Base-by-base conservation (phyloP, 2,888 invertebrate species). In the Amblyteles armatorius region DNA sequence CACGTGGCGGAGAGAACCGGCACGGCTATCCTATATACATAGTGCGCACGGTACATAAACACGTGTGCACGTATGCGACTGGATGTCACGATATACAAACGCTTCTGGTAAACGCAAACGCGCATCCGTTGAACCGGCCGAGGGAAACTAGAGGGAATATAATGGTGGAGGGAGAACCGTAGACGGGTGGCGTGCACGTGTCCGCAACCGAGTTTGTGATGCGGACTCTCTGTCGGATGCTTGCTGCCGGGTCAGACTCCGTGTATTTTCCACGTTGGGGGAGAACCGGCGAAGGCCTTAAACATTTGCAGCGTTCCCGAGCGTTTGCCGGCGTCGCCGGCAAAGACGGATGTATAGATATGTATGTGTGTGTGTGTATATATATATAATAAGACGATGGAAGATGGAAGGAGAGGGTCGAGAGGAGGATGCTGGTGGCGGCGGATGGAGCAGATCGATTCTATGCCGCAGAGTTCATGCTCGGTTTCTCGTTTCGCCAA, bases 381-480 rank as follows among this genome's bases (percentile, higher is more conserved):
- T 44, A 5, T 48, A 16, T 48, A 57, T 55, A 72, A 55, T 44
- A 57, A 82, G 77, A 68, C 48, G 78, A 29, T 33, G 71, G 55
- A 65, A 65, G 52, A 57, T 44, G 52, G 40, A 48, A 65, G 48
- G 55, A 76, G 63, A 69, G 40, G 55, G 29, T 3, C n/a, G 71
- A 60, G 76, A 67, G 72, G 79, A 85, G 79, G 85, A 83, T 77
- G 50, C 50, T 63, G 71, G 77, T 81, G 60, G 52, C 65, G 55
- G 60, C 55, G 72, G 79, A 55, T 26, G 74, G 79, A 85, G 68
- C 83, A 77, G 83, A 85, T 85, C 85, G 85, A 85, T 85, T 85
- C 85, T 68, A 76, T 80, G 83, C 79, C 83, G 85, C 87, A 86
- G 82, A 84, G 83, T 87, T 87, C 86, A 80, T 71, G 84, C 84